Conservation (phyloP, 1,140 invertebrate species). For the Zelostemma sp. region DNA sequence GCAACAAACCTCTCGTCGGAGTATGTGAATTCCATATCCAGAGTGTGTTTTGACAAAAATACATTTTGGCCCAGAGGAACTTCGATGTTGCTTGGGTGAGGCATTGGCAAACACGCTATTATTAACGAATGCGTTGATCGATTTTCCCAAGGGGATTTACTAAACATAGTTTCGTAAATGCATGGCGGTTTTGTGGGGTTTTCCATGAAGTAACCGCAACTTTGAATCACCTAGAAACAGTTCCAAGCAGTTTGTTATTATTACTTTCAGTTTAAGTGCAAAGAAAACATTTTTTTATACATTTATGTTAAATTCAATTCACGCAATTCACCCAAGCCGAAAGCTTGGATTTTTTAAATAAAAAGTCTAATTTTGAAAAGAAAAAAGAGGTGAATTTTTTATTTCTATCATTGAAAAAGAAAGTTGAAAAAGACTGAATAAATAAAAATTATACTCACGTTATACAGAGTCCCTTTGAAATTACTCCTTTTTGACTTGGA, state of each 20-base stretch:
- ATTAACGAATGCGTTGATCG: slow-evolving; percentile 73
- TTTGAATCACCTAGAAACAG: slow-evolving; percentile 84
- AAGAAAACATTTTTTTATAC: background rate
- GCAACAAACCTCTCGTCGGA: slow-evolving; percentile 90
- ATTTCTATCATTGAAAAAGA: background rate
- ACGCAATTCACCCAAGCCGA: too few species aligned
- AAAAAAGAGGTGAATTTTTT: slow-evolving; percentile 10
- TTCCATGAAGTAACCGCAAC: slow-evolving; percentile 79
- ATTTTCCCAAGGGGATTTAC: background rate
- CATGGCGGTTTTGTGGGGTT: slow-evolving; percentile 26
- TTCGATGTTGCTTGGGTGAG: slow-evolving; percentile 94
- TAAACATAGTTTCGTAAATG: background rate
- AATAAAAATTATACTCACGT: slow-evolving; percentile 1
- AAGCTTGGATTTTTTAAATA: too few species aligned
- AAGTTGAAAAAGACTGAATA: too few species aligned
- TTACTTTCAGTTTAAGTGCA: background rate
- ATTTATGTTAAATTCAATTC: too few species aligned
- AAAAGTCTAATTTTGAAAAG: too few species aligned
- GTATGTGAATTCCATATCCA: slow-evolving; percentile 95
- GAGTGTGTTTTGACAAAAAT: slow-evolving; percentile 90
- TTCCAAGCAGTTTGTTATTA: slow-evolving; percentile 11
- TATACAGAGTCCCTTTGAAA: background rate
- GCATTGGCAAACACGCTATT: slow-evolving; percentile 88
- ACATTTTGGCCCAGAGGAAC: slow-evolving; percentile 88
- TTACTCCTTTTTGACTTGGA: background rate